Base-by-base conservation (phyloP, 2,888 invertebrate genomes). In the Mimas tiliae region DNA sequence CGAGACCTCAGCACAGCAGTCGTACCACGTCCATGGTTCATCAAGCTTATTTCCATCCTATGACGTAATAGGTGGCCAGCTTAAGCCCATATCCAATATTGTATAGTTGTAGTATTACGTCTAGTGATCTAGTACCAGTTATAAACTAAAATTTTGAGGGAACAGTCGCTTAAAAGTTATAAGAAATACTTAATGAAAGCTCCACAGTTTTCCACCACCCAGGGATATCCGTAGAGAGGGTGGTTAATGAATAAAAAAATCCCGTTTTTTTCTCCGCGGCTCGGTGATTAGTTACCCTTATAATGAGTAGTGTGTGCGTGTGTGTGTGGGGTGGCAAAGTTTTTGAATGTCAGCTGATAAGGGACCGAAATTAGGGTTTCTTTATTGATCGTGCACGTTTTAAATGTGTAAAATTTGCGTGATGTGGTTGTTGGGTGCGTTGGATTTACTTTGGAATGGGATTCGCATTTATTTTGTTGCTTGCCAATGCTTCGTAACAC, bases 221-320 rank as follows among this genome's bases (percentile, higher is more conserved):
- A 81, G 85, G 87, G 86, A 86, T 85, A 86, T 85, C 84, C 78
- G 79, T 91, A 91, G 86, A 91, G 86, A 88, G 93, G 92, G 92
- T 91, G 91, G 90, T 91, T 93, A 93, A 93, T 93, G 93, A 94
- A 93, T 93, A 93, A 94, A 93, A 93, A 93, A 93, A 92, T 80
- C 81, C 85, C 75, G 81, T 82, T 89, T 92, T n/a, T 93, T 91
- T 91, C 87, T 90, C 87, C 87, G 84, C 87, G 88, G 88, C 88
- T 85, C 91, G 90, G 91, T 93, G 93, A 93, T 93, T 93, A 93
- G 93, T 93, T 93, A 93, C 92, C 91, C 93, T 88, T 83, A 86
- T 93, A 93, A 93, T 93, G 91, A 93, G 81, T 78, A 80, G 85
- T 89, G 85, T 87, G 85, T 80, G 84, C 84, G 82, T 86, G 80